Conservation (phyloP, 1,140 invertebrate species). For the Drosophila nannoptera region DNA sequence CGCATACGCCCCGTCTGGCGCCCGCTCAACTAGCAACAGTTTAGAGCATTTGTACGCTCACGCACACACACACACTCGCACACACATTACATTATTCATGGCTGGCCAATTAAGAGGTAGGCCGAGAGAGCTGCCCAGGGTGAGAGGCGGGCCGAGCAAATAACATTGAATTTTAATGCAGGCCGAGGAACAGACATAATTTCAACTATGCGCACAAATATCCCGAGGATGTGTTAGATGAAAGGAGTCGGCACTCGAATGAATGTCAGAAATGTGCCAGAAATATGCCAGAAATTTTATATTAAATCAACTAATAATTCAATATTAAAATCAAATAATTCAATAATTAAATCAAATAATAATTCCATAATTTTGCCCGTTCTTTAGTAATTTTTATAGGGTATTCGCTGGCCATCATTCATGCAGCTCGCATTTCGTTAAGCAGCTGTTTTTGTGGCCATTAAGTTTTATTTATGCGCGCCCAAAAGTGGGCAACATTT, state of each 20-base stretch:
- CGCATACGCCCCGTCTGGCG: conserved; percentile 69
- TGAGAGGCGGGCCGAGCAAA: too few relatives aligned
- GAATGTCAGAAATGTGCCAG: too few relatives aligned
- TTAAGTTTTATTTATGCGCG: conserved; percentile 71
- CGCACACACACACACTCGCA: conserved; percentile 11
- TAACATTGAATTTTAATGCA: conserved; percentile 55
- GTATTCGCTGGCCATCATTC: conserved; percentile 3
- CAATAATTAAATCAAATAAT: too few relatives aligned
- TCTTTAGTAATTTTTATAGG: neutral
- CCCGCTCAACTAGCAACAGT: conserved; percentile 42
- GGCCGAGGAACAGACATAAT: conserved; percentile 18
- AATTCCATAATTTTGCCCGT: too few relatives aligned
- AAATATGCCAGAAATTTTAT: too few relatives aligned
- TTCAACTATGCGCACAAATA: conserved; percentile 1
- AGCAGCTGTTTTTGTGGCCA: conserved; percentile 64
- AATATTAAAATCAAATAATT: too few relatives aligned
- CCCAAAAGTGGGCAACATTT: conserved; percentile 16
- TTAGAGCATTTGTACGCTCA: conserved; percentile 43
- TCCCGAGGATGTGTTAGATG: neutral
- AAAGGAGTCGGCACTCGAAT: too few relatives aligned
- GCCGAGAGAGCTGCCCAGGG: neutral
- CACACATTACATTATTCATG: conserved; percentile 59
- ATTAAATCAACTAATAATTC: too few relatives aligned
- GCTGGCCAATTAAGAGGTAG: conserved; percentile 45
- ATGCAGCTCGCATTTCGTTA: conserved; percentile 15